Conservation (phyloP, 2,888 invertebrate species). For the Coecobrya sp. region DNA sequence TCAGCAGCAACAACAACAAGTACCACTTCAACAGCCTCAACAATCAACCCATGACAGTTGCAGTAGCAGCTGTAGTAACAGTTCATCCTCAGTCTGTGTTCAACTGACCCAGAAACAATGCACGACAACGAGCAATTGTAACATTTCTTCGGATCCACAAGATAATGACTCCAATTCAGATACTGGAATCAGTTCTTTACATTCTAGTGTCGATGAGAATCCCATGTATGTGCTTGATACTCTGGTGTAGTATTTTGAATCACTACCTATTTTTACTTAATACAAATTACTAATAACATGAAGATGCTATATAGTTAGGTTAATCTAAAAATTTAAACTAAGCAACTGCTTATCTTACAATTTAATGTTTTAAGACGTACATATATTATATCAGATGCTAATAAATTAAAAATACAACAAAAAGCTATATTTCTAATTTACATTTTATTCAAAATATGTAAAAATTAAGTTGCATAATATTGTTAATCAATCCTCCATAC, state of each 20-base stretch:
- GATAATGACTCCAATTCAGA: slow-evolving; percentile 89
- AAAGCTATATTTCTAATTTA: too few species aligned
- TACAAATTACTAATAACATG: background rate
- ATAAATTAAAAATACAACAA: too few species aligned
- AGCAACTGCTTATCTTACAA: too few species aligned
- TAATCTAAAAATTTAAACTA: too few species aligned
- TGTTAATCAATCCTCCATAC: too few species aligned
- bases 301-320: slow-evolving; percentile 21
- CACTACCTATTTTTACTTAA: background rate
- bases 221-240: slow-evolving; percentile 87
- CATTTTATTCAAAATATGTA: too few species aligned
- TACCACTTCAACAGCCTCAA: background rate
- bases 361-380: too few species aligned
- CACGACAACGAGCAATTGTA: slow-evolving; percentile 36
- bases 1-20: slow-evolving; percentile 43
- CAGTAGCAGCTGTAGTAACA: slow-evolving; percentile 69
- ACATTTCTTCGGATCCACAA: slow-evolving; percentile 70
- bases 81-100: slow-evolving; percentile 76
- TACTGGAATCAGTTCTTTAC: slow-evolving; percentile 89
- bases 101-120: slow-evolving; percentile 70
- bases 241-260: slow-evolving; percentile 87
- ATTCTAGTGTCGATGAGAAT: slow-evolving; percentile 88
- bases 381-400: too few species aligned
- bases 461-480: too few species aligned
- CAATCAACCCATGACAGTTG: slow-evolving; percentile 29